These are phyloP conservation scores for Ifrita kowaldi DNA, from an alignment of 2,113 vertebrate species.

Conservation along the genomic window DNA sequence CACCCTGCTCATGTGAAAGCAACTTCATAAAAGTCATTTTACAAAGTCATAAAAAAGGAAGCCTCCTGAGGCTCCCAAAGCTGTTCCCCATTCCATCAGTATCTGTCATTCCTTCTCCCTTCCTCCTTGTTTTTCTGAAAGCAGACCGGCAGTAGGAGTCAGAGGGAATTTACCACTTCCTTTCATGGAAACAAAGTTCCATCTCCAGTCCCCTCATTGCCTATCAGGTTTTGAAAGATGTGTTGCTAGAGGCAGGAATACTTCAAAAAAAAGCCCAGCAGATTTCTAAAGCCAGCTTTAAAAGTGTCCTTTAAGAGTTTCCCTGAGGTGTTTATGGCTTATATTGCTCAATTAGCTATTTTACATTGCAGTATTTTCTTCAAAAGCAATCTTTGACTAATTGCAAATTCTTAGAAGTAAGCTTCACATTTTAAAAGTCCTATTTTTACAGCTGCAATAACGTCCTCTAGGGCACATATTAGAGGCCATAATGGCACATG, in stretches of 20 bases:
- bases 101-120: not conserved
- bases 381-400: constrained; percentile 28
- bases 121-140: not conserved
- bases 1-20: not conserved
- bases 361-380: constrained; percentile 21
- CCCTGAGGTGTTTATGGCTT: constrained; percentile 32
- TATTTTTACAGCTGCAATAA: not conserved
- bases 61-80: not conserved
- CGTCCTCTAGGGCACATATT: not conserved
- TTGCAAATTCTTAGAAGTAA: not conserved
- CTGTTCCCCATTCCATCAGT: not conserved
- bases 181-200: not conserved
- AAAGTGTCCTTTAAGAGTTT: constrained; percentile 3
- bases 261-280: not conserved
- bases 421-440: not conserved
- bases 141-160: rapidly evolving
- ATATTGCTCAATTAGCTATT: constrained; percentile 35
- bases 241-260: not conserved
- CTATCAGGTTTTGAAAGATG: not conserved
- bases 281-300: not conserved
- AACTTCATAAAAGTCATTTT: not conserved
- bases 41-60: not conserved
- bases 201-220: not conserved
- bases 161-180: constrained; percentile 7
- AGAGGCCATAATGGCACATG: not conserved